Evolutionary conservation across 2,888 invertebrate genomes (phyloP), one percentile per base, ranked within the genome.

Genomic region (Drosophila falleni): DNA sequence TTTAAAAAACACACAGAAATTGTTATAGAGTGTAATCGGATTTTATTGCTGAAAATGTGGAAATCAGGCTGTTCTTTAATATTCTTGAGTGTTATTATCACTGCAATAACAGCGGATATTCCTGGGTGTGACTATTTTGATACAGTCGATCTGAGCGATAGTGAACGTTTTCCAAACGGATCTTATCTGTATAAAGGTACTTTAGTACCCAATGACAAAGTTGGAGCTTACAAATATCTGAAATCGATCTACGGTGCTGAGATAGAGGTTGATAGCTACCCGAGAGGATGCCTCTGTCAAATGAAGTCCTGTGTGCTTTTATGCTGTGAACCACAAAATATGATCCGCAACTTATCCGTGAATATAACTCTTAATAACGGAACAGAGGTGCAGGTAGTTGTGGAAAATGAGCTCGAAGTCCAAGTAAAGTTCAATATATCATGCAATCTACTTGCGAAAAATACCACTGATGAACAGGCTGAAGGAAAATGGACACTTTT

Each of bases 261-360:
- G 0, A 10, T 16, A 0, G 0, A 3, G 0, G 55, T 51, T 6
- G 0, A 33, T 0, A 8, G 35, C 0, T 73, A 83, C 63, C 31
- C 47, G 0, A 75, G 89, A 13, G 90, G 89, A 5, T 91, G 90
- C 41, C 58, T 86, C 2, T 90, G 90, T 51, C 33, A 81, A 10
- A 16, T 90, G 6, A 89, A 81, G 58, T 59, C 84, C 0, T 92
- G 92, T 53, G 66, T 91, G 1, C 79, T 89, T 5, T 73, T 89
- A 11, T 90, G 90, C 54, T 90, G 89, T 53, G 26, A 41, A 23
- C 49, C 68, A 29, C 5, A 35, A 1, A 19, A 41, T 9, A 29
- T 29, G 0, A 6, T 26, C 2, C 8, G 11, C 3, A 35, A 69
- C 13, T 6, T 31, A 0, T 29, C 15, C 19, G 6, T 65, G 4